phyloP scores from a whole-genome alignment of 1,140 invertebrate species.

The Sinonovacula constricta region DNA sequence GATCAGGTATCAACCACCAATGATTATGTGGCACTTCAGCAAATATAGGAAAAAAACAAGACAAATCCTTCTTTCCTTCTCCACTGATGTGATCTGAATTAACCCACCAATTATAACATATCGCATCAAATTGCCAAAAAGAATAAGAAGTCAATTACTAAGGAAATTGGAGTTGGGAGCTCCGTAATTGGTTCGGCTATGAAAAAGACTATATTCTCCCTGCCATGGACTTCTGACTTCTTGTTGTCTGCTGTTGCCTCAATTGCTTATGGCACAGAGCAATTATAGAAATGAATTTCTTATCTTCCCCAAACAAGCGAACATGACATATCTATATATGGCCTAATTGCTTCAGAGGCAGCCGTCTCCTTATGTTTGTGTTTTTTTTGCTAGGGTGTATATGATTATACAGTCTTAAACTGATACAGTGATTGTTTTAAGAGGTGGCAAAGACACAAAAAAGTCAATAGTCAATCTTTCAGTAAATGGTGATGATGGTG shows the following conservation, averaged over 20 bases:
- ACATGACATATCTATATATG: too few species aligned
- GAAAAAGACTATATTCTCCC: slow-evolving; percentile 28
- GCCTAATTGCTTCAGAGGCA: too few species aligned
- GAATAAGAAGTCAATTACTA: slow-evolving; percentile 55
- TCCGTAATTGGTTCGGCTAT: slow-evolving; percentile 46
- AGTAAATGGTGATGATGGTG: too few species aligned
- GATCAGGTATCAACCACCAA: not conserved
- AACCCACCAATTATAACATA: slow-evolving; percentile 52
- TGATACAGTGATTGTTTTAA: too few species aligned
- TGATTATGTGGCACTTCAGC: not conserved
- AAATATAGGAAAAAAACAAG: not conserved
- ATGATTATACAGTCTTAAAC: too few species aligned
- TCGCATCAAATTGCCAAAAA: slow-evolving; percentile 55
- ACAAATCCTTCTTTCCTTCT: not conserved
- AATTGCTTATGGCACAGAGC: not conserved
- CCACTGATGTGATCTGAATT: slow-evolving; percentile 49
- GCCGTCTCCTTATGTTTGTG: too few species aligned
- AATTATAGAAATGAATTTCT: not conserved
- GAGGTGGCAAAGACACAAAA: too few species aligned
- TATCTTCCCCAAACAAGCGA: too few species aligned
- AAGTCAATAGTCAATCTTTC: too few species aligned
- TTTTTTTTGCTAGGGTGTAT: too few species aligned
- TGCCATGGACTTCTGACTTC: not conserved
- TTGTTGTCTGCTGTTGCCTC: not conserved
- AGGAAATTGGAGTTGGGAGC: slow-evolving; percentile 48